Percentiles rank a stretch among this genome's conserved stretches.
phyloP scores from a whole-genome alignment of 2,797 vertebrate species.

The Peromyscus aztecus region DNA sequence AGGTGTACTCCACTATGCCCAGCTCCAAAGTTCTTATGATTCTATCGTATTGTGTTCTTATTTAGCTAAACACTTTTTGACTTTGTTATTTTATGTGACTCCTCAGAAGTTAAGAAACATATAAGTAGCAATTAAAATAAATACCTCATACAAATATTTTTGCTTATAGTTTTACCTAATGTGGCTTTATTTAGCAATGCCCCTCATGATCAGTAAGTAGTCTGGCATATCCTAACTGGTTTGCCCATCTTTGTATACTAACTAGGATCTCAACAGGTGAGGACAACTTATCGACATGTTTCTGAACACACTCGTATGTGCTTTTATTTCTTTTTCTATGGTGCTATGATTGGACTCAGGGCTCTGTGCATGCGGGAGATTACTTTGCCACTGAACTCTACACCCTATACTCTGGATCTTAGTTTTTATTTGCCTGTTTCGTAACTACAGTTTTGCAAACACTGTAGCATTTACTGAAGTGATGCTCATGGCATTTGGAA shows the following conservation, averaged over 20 bases:
- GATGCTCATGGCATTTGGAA: neutral
- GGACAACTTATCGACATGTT: neutral
- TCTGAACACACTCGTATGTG: neutral
- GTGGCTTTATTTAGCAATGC: conserved; percentile 1
- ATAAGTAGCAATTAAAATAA: conserved; percentile 48
- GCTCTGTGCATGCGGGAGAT: neutral
- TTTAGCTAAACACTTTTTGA: neutral
- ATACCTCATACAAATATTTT: neutral
- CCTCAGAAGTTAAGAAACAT: conserved; percentile 22
- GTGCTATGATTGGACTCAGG: neutral
- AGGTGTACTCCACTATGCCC: neutral
- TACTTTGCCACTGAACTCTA: neutral
- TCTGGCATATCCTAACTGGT: conserved; percentile 9
- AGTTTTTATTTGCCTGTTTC: neutral
- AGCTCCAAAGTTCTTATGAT: neutral
- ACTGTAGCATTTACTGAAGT: neutral
- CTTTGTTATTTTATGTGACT: conserved; percentile 43
- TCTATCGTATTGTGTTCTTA: neutral
- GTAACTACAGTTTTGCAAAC: conserved; percentile 21
- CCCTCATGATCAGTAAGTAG: neutral
- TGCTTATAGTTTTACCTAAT: conserved; percentile 25
- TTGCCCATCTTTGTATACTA: neutral
- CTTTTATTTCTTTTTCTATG: neutral
- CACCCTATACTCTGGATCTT: neutral
- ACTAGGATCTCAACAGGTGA: conserved; percentile 25